Conservation (phyloP, 2,888 invertebrate genomes). For the Cephus pygmeus region DNA sequence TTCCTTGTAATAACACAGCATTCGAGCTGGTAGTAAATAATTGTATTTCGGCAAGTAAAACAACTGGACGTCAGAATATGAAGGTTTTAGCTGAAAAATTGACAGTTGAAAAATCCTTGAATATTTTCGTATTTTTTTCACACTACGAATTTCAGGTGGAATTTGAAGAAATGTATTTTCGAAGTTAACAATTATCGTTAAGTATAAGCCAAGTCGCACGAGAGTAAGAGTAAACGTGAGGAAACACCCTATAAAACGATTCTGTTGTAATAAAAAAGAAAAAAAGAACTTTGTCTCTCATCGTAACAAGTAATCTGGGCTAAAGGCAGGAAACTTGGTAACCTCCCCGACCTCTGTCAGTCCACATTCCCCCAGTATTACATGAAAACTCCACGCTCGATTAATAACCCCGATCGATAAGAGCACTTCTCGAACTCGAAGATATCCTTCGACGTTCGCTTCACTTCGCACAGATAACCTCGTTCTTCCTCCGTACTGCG, state of each 20-base stretch:
- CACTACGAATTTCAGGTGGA: background rate
- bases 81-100: too few relatives aligned
- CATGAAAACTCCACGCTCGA: background rate
- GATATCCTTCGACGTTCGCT: background rate
- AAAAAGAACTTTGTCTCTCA: background rate
- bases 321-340: background rate
- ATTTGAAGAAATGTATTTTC: background rate
- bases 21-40: too few relatives aligned
- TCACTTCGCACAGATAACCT: background rate
- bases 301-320: background rate
- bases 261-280: background rate
- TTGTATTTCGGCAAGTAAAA: too few relatives aligned
- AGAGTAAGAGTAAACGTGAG: too few relatives aligned
- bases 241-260: background rate
- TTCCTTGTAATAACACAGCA: too few relatives aligned
- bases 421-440: background rate
- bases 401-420: background rate
- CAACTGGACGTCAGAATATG: too few relatives aligned
- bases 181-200: background rate
- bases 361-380: background rate
- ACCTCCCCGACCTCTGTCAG: background rate
- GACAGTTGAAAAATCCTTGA: background rate
- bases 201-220: background rate
- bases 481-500: background rate
- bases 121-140: background rate